These are phyloP conservation scores for Leucophenga varia DNA, from an alignment of 1,140 invertebrate genomes.

Conservation along the genomic window DNA sequence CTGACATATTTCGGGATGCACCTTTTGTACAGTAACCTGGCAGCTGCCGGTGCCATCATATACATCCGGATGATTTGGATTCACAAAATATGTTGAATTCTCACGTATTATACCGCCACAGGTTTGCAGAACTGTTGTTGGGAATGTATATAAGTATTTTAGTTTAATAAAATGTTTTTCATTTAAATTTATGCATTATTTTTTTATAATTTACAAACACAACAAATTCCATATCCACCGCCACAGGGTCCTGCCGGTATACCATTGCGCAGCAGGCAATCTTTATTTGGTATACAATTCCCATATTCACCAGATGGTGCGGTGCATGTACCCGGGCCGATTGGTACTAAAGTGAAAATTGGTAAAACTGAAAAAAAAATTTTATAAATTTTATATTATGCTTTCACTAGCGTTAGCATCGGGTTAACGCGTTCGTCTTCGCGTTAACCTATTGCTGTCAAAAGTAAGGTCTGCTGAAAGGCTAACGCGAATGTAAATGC, in stretches of 20 bases:
- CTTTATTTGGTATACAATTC: slow-evolving; percentile 69
- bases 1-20: slow-evolving; percentile 76
- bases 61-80: slow-evolving; percentile 71
- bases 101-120: slow-evolving; percentile 75
- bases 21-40: slow-evolving; percentile 77
- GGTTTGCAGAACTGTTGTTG: slow-evolving; percentile 67
- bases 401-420: too few relatives aligned
- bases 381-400: too few relatives aligned
- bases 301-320: slow-evolving; percentile 74
- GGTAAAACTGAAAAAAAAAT: slow-evolving; percentile 64
- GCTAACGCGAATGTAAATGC: too few relatives aligned
- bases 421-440: too few relatives aligned
- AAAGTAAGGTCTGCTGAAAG: too few relatives aligned
- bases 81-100: slow-evolving; percentile 84
- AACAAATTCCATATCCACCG: slow-evolving; percentile 60
- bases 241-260: slow-evolving; percentile 73
- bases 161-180: neutral
- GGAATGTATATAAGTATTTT: neutral
- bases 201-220: slow-evolving; percentile 41
- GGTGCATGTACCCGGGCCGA: slow-evolving; percentile 68
- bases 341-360: slow-evolving; percentile 73
- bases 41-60: slow-evolving; percentile 79
- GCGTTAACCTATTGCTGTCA: too few relatives aligned
- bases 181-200: neutral
- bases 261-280: slow-evolving; percentile 69